Base-by-base conservation (phyloP, 1,140 invertebrate genomes). In the Phenacoccus solenopsis region DNA sequence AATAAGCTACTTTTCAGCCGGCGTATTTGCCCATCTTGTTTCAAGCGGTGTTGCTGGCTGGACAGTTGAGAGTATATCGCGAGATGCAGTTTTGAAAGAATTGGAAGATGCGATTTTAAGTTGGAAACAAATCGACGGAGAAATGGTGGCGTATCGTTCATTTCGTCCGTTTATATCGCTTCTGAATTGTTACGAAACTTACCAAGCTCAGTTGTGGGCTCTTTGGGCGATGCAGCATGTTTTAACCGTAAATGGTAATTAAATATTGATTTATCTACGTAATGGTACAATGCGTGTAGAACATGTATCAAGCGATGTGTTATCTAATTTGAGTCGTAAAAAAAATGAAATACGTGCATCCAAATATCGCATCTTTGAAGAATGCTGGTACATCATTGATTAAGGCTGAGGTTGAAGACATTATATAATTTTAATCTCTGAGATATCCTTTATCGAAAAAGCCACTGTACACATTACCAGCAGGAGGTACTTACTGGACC, bases 221-320 rank as follows among this genome's bases (percentile, higher is more conserved):
- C 84, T 90, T 9, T 92, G 90, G 90, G 90, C 90, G 0, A 88
- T 91, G 73, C 87, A 90, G 76, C 90, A 92, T 78, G 90, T 92
- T 35, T 90, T 88, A 76, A 86, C 86, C 9, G 90, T 89, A 78
- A 90, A 90, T 79, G 84, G 87, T 88, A 79, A 82, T n/a, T n/a
- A n/a, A n/a, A n/a, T n/a, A n/a, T n/a, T n/a, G n/a, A n/a, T n/a
- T n/a, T n/a, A n/a, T n/a, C n/a, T n/a, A n/a, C n/a, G n/a, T n/a
- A n/a, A n/a, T n/a, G n/a, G n/a, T n/a, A n/a, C n/a, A n/a, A n/a
- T n/a, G n/a, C n/a, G n/a, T n/a, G n/a, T n/a, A n/a, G n/a, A n/a
- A n/a, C n/a, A n/a, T n/a, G n/a, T n/a, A n/a, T n/a, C n/a, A n/a
- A n/a, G n/a, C n/a, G n/a, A n/a, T n/a, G n/a, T n/a, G n/a, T n/a